Evolutionary conservation across 2,888 invertebrate genomes (phyloP), one percentile per base, ranked within the genome.

Genomic region (Tetanocera ferruginea): DNA sequence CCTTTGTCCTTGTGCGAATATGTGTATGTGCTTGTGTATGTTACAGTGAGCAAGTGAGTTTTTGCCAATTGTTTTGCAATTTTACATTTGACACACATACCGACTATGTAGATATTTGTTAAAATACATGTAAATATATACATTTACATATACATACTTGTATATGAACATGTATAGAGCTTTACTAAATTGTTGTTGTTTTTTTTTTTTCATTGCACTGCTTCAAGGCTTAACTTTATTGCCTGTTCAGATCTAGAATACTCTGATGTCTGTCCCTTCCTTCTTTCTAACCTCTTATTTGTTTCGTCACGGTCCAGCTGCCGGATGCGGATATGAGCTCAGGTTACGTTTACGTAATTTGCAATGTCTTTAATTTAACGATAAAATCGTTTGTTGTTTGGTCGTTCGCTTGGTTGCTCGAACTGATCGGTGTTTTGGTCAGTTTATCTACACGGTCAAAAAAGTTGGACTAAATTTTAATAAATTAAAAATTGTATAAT

Each of bases 331-430:
- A 75, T 79, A 75, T 79, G 76, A 62, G 76, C 34, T 72, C 69
- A 75, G 66, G 77, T 77, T 79, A 77, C 43, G 51, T 74, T 43
- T 74, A 69, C 64, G 76, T 78, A 78, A 80, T 80, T 78, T 77
- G 70, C 76, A 73, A 66, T 76, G 79, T 78, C 77, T 80, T 80
- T 76, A 78, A 80, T 78, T 76, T 76, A 69, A 78, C 72, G 78
- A 78, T 76, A 78, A 76, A 78, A 76, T 80, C 70, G 69, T 25
- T 43, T 43, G 60, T 62, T 52, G 37, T 25, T 73, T 43, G 28
- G 28, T 64, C 76, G 31, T 57, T 6, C 64, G 64, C 64, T 64
- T 64, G 64, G n/a, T 19, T 64, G 17, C 28, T 28, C 23, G 28
- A 64, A 5, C 64, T n/a, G 64, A 64, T 64, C 64, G 34, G 34